Base-by-base conservation (phyloP, 2,888 invertebrate genomes). In the Meloe dianella region DNA sequence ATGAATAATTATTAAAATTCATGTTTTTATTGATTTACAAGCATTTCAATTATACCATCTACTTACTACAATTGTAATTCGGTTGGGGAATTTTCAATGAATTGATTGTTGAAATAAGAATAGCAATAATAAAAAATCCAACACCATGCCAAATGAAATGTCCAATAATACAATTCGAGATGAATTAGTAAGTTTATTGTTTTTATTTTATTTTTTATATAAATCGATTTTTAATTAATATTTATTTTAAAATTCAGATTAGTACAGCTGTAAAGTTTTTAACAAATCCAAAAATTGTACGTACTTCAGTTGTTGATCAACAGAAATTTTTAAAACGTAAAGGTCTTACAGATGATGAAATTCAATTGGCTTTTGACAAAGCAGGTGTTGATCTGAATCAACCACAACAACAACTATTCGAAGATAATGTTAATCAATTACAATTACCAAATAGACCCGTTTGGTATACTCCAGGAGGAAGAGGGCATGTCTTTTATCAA, bases 191-290 rank as follows among this genome's bases (percentile, higher is more conserved):
- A 71, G 70, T 61, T 60, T 27, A 8, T 27, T n/a, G 60, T 51
- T 60, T 57, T n/a, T 63, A 61, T 30, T 56, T 12, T 32, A 58
- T 22, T 51, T n/a, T 32, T 60, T n/a, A 35, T 59, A 17, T 69
- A 73, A 65, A 58, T n/a, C n/a, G n/a, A n/a, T n/a, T n/a, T n/a
- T 71, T n/a, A 4, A 32, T 32, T 32, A 10, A 32, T 7, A 32
- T 6, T 5, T 6, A 2, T 29, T 29, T 67, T 83, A n/a, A n/a
- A n/a, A n/a, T 86, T 27, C 82, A 95, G 95, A 90, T 95, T 69
- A 88, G 89, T 74, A 95, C 95, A 14, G 95, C 95, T 6, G 89
- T 95, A 3, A 93, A 92, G 78, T 96, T 96, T 85, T 85, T 96
- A 61, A 89, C 91, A 81, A 95, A 95, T 85, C 91, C 92, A n/a